Evolutionary conservation across 2,888 invertebrate species (phyloP).

Genomic region (Exephanes ischioxanthus): DNA sequence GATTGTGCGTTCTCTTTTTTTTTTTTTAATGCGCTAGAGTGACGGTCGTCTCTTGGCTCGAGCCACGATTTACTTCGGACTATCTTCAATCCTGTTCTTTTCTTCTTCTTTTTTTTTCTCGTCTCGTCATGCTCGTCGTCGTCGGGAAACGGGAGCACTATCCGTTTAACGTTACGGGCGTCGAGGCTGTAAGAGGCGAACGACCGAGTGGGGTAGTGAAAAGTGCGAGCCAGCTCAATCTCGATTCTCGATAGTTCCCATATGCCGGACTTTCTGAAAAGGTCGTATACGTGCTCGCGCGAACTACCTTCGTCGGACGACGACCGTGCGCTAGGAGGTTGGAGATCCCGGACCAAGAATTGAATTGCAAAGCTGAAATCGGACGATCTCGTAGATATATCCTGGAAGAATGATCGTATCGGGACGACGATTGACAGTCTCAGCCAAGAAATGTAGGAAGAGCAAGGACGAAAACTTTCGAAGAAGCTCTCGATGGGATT

Average conservation of each 20-base stretch:
- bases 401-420: conserved; percentile 25
- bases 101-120: background rate
- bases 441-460: background rate
- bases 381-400: conserved; percentile 32
- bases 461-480: conserved; percentile 19
- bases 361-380: conserved; percentile 48
- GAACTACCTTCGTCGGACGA: conserved; percentile 23
- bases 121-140: conserved; percentile 20
- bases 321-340: background rate
- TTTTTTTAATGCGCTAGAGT: background rate
- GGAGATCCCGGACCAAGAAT: conserved; percentile 34
- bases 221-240: conserved; percentile 44
- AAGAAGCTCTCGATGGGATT: conserved; percentile 16
- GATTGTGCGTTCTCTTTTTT: background rate
- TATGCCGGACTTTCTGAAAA: conserved; percentile 21
- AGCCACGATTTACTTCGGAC: background rate
- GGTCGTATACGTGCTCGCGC: conserved; percentile 26
- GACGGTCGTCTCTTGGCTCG: conserved; percentile 5
- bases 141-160: conserved; percentile 11
- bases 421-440: background rate
- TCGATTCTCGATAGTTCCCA: conserved; percentile 45
- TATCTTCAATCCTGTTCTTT: conserved; percentile 19
- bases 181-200: conserved; percentile 34
- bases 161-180: conserved; percentile 43
- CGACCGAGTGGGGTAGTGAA: conserved; percentile 17